Base-by-base conservation (phyloP, 2,888 invertebrate genomes). In the Ecliptopera silaceata region DNA sequence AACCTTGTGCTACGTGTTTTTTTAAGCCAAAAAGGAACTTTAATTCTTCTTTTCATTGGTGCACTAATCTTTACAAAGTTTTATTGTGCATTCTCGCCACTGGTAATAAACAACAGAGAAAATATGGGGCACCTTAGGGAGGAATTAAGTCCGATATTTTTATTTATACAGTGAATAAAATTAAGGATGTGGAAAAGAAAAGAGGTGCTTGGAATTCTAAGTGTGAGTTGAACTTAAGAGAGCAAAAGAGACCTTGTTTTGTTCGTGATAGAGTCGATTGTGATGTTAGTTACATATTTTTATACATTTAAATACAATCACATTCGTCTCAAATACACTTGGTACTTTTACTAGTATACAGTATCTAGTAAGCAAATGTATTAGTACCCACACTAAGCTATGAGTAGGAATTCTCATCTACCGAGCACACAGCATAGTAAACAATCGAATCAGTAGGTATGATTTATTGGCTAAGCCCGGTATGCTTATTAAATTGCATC, bases 371-470 rank as follows among this genome's bases (percentile, higher is more conserved):
- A n/a, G n/a, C n/a, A n/a, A n/a, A n/a, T n/a, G n/a, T n/a, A n/a
- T n/a, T n/a, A n/a, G n/a, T n/a, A n/a, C n/a, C n/a, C n/a, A n/a
- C n/a, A n/a, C n/a, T n/a, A n/a, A n/a, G n/a, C n/a, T n/a, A n/a
- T n/a, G n/a, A n/a, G n/a, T 26, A 42, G 42, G 34, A 43, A 44
- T 56, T 45, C 70, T 67, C 67, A 69, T 73, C 69, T 72, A 55
- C 60, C 62, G 69, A 67, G 26, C 66, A 64, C 74, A 77, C 70
- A 62, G 59, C 68, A 70, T 68, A 80, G 79, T 82, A 84, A 86
- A 83, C 84, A 87, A 86, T 86, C 83, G 82, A 86, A 87, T 86
- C 83, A 77, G 76, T 75, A 72, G 86, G 85, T 75, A 72, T 86
- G 85, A 88, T 85, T 87, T 87, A 88, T 82, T 82, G 83, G 77